These are phyloP conservation scores for Zaprionus tsacasi DNA, from an alignment of 1,140 invertebrate species.

Conservation along the genomic window DNA sequence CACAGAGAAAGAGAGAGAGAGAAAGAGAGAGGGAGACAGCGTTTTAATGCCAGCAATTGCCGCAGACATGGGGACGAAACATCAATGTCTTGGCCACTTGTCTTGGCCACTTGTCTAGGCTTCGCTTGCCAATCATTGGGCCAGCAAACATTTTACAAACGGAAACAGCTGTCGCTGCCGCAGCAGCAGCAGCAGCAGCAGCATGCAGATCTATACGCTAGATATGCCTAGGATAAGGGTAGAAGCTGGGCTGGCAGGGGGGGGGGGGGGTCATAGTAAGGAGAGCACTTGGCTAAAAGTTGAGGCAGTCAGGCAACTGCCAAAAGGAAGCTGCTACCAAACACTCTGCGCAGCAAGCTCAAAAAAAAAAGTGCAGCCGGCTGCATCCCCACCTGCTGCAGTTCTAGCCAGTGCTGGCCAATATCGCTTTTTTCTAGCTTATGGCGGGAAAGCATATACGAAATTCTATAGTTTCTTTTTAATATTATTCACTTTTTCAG, in stretches of 20 bases:
- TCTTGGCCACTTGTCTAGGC: conserved; percentile 17
- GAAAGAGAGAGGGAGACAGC: conserved; percentile 22
- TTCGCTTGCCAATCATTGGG: conserved; percentile 73
- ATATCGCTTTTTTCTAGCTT: too few species aligned
- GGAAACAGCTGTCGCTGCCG: conserved; percentile 73
- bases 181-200: conserved; percentile 24
- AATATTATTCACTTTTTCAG: too few species aligned
- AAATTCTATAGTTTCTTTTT: too few species aligned
- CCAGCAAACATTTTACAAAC: conserved; percentile 78
- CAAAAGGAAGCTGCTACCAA: conserved; percentile 82
- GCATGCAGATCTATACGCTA: conserved; percentile 54
- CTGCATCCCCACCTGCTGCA: conserved; percentile 43
- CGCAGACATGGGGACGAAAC: conserved; percentile 24
- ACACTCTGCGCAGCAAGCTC: conserved; percentile 50
- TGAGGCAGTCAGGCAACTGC: conserved; percentile 55
- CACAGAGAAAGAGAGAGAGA: conserved; percentile 19
- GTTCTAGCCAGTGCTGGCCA: conserved; percentile 52
- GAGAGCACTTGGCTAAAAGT: conserved; percentile 1
- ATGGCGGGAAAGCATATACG: too few species aligned
- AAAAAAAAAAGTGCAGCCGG: conserved; percentile 55
- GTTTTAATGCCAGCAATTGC: conserved; percentile 71
- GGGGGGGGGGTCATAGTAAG: neutral
- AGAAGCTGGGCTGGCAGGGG: neutral
- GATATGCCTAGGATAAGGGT: conserved; percentile 44
- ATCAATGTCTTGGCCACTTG: conserved; percentile 66